phyloP scores from a whole-genome alignment of 1,140 invertebrate species.

The Drepana arcuata region DNA sequence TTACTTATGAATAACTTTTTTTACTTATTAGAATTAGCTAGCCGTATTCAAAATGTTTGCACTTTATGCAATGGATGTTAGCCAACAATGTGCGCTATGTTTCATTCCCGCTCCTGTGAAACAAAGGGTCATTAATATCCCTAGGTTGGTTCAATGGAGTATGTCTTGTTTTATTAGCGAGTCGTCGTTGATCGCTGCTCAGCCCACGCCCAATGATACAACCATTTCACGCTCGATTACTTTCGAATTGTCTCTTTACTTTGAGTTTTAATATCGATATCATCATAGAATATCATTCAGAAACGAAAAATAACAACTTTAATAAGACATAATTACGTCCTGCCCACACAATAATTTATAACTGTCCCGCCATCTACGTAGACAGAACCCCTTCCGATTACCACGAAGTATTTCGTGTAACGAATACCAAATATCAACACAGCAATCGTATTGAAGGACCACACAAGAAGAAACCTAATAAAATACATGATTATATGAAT shows the following conservation, averaged over 20 bases:
- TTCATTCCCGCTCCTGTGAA: too few species aligned
- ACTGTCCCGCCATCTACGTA: too few species aligned
- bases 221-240: constrained; percentile 53
- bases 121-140: constrained; percentile 15
- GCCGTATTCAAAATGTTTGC: too few species aligned
- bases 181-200: constrained; percentile 25
- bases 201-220: constrained; percentile 42
- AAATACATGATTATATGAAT: constrained; percentile 3
- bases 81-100: too few species aligned
- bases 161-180: constrained; percentile 25
- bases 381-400: constrained; percentile 3
- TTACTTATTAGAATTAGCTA: too few species aligned
- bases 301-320: constrained; percentile 1
- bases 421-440: constrained; percentile 7
- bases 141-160: constrained; percentile 34
- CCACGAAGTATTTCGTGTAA: constrained; percentile 1
- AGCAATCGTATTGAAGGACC: constrained; percentile 3
- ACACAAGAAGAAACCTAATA: constrained; percentile 5
- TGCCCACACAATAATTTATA: neutral
- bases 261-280: constrained; percentile 17
- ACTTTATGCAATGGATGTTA: too few species aligned
- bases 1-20: too few species aligned
- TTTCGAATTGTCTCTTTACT: constrained; percentile 35
- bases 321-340: too few species aligned
- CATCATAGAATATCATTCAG: constrained; percentile 7